Percentiles rank a stretch among this genome's conserved stretches.
phyloP scores from a whole-genome alignment of 1,140 invertebrate species.

The Eupeodes corollae region DNA sequence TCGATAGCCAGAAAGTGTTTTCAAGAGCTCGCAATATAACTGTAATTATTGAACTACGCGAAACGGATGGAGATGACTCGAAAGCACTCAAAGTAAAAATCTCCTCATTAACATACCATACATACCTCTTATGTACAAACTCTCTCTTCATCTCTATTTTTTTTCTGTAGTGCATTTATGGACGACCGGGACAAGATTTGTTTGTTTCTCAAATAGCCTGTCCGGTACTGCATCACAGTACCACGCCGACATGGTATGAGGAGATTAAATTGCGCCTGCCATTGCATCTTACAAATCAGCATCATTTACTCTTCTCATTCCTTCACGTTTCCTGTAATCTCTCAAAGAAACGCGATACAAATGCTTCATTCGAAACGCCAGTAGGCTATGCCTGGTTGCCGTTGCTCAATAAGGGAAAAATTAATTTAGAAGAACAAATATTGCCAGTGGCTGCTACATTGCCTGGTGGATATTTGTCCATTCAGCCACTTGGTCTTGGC shows the following conservation, averaged over 20 bases:
- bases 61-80: constrained; percentile 61
- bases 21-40: constrained; percentile 82
- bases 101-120: neutral
- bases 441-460: constrained; percentile 76
- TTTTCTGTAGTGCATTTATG: constrained; percentile 59
- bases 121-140: neutral
- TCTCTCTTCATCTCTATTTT: neutral
- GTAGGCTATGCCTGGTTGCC: constrained; percentile 89
- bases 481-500: constrained; percentile 77
- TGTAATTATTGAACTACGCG: constrained; percentile 72
- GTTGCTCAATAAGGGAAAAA: constrained; percentile 68
- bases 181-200: constrained; percentile 50
- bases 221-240: constrained; percentile 68
- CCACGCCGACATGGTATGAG: constrained; percentile 71
- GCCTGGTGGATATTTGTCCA: constrained; percentile 75
- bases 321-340: constrained; percentile 80
- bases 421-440: constrained; percentile 63
- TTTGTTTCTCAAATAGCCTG: constrained; percentile 53
- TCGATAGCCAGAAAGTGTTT: constrained; percentile 90
- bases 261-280: constrained; percentile 82
- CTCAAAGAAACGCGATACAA: constrained; percentile 62
- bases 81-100: constrained; percentile 51
- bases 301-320: constrained; percentile 82
- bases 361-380: constrained; percentile 61
- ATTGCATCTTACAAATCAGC: constrained; percentile 59